These are phyloP conservation scores for Xestia rhomboidea DNA, from an alignment of 2,888 invertebrate species.

Conservation along the genomic window DNA sequence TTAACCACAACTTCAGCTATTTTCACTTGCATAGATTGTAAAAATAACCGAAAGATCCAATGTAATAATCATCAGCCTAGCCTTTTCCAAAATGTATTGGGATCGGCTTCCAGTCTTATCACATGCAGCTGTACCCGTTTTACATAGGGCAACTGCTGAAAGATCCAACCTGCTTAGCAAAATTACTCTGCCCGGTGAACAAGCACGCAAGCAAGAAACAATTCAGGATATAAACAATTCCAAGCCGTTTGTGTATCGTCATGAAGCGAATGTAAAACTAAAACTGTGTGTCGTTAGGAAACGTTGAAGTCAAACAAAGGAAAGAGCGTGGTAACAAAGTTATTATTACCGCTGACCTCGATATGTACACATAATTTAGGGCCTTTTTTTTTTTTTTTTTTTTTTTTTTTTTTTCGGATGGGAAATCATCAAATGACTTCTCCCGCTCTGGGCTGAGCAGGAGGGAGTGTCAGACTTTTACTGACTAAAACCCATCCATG, in stretches of 20 bases:
- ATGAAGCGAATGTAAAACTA: conserved; percentile 17
- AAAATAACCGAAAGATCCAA: neutral
- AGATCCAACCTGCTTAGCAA: neutral
- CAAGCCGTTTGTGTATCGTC: neutral
- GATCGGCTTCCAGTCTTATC: neutral
- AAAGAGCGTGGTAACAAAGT: conserved; percentile 33
- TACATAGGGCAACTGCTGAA: neutral
- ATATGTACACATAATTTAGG: conserved; percentile 34
- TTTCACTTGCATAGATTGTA: neutral
- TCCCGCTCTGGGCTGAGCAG: too few relatives aligned
- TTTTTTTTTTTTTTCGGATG: too few relatives aligned
- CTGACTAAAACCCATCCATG: too few relatives aligned
- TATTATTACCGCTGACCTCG: conserved; percentile 42
- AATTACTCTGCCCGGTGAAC: neutral
- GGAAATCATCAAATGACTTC: too few relatives aligned
- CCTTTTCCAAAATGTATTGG: neutral
- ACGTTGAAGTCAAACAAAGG: conserved; percentile 32
- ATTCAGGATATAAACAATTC: neutral
- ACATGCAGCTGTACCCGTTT: neutral
- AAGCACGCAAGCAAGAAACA: neutral
- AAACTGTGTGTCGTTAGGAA: conserved; percentile 23
- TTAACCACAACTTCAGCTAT: too few relatives aligned
- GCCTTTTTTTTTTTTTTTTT: too few relatives aligned
- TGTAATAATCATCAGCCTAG: neutral
- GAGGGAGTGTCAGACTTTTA: too few relatives aligned